A percentile compares a stretch with the other conserved stretches of the same genome.
phyloP scores from a whole-genome alignment of 2,797 vertebrate genomes.

The Gymnodraco acuticeps region DNA sequence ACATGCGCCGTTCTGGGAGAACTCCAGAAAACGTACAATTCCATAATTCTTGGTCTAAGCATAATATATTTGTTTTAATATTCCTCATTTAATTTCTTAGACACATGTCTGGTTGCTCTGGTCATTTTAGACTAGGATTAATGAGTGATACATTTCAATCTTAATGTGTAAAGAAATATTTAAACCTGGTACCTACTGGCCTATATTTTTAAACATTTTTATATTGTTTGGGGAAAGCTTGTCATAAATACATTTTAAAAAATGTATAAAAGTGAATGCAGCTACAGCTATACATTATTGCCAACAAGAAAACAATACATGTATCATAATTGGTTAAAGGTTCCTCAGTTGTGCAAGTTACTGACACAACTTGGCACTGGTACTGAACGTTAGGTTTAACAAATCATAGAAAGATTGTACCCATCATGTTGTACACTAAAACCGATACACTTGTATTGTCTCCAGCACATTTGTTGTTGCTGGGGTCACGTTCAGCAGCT shows the following conservation, averaged over 20 bases:
- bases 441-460: background rate
- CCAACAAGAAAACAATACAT: too few relatives aligned
- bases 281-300: too few relatives aligned
- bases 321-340: background rate
- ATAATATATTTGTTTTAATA: background rate
- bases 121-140: background rate
- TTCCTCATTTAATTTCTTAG: background rate
- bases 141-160: background rate
- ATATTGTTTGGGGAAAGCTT: background rate
- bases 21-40: background rate
- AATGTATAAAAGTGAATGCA: too few relatives aligned
- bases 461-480: slow-evolving; percentile 11
- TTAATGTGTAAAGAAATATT: background rate
- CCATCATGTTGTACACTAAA: background rate
- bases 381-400: background rate
- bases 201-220: background rate
- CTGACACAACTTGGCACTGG: background rate
- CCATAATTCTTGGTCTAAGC: background rate
- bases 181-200: background rate
- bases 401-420: background rate
- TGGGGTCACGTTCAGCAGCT: slow-evolving; percentile 23
- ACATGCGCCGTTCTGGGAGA: background rate
- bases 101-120: background rate
- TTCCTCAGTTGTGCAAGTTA: background rate
- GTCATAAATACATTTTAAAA: too few relatives aligned